phyloP scores from a whole-genome alignment of 2,888 invertebrate species.

The Nephrocerus scutellatus region DNA sequence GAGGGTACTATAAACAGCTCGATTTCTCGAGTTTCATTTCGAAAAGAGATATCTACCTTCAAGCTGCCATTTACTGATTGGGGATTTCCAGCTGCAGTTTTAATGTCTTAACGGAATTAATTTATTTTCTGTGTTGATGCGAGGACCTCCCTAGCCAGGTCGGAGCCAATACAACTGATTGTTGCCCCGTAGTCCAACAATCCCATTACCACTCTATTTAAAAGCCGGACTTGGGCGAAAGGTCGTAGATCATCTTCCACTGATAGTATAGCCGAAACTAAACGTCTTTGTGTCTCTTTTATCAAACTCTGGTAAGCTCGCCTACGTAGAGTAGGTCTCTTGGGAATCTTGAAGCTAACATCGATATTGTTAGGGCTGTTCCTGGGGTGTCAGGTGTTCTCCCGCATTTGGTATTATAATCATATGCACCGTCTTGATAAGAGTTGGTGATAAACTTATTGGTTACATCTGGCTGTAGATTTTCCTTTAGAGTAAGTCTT shows the following conservation, averaged over 20 bases:
- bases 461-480: too few relatives aligned
- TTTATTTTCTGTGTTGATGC: background rate
- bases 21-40: background rate
- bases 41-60: constrained; percentile 7
- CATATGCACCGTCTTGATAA: too few relatives aligned
- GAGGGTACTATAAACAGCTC: constrained; percentile 11
- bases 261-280: constrained; percentile 2
- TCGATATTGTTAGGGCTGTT: too few relatives aligned
- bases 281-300: background rate
- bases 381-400: too few relatives aligned
- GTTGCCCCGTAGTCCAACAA: constrained; percentile 16
- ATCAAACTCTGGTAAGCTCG: constrained; percentile 5
- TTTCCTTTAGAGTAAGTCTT: too few relatives aligned
- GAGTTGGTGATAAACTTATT: too few relatives aligned
- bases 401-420: too few relatives aligned
- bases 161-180: constrained; percentile 12
- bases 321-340: background rate
- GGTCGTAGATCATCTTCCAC: constrained; percentile 13
- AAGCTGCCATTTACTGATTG: constrained; percentile 10
- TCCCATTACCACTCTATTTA: background rate
- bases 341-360: background rate
- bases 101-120: constrained; percentile 2
- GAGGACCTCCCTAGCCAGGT: constrained; percentile 4
- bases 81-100: constrained; percentile 13
- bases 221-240: constrained; percentile 4